phyloP scores from a whole-genome alignment of 2,797 vertebrate species.

The Paratrypauchen microcephalus region DNA sequence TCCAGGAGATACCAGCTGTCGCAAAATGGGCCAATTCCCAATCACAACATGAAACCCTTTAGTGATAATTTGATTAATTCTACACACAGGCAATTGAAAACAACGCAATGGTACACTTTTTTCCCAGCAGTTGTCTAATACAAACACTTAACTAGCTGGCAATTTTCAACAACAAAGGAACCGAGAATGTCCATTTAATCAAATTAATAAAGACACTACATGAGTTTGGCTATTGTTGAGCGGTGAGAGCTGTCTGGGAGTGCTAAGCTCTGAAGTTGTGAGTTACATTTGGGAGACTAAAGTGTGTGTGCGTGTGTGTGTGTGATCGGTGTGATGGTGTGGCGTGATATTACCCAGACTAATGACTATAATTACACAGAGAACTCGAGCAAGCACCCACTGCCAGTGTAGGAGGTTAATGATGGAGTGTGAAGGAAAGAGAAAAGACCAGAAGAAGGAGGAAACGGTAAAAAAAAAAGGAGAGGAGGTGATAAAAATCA shows the following conservation, averaged over 20 bases:
- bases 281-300: conserved; percentile 33
- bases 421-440: conserved; percentile 59
- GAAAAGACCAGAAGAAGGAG: conserved; percentile 21
- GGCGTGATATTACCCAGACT: conserved; percentile 63
- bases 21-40: not conserved
- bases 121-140: conserved; percentile 2
- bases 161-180: conserved; percentile 9
- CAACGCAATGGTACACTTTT: not conserved
- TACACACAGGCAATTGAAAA: conserved; percentile 11
- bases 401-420: conserved; percentile 79
- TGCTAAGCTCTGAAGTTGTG: conserved; percentile 29
- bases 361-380: conserved; percentile 80
- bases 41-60: conserved; percentile 1
- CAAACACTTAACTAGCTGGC: not conserved
- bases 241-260: conserved; percentile 9
- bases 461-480: conserved; percentile 6
- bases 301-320: conserved; percentile 15
- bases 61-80: conserved; percentile 17
- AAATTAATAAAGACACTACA: not conserved
- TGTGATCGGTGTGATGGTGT: conserved; percentile 23
- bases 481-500: conserved; percentile 22
- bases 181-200: not conserved
- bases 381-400: conserved; percentile 67
- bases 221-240: conserved; percentile 10
- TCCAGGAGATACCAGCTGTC: not conserved